These are phyloP conservation scores for Pinna nobilis DNA, from an alignment of 1,140 invertebrate species.

Conservation along the genomic window DNA sequence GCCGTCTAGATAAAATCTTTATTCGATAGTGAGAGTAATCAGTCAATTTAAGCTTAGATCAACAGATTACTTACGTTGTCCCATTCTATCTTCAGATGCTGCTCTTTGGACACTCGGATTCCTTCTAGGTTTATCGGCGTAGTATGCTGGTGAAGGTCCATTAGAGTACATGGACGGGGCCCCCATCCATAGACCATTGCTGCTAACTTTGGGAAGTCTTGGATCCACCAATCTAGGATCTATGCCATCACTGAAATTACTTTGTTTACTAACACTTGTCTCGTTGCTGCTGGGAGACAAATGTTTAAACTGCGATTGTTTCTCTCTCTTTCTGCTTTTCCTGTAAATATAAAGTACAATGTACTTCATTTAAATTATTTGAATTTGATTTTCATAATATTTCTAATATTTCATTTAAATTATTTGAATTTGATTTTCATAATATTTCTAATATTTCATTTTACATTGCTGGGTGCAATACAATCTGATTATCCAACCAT, in stretches of 20 bases:
- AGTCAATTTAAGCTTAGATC: not conserved
- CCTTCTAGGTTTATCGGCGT: slow-evolving; percentile 23
- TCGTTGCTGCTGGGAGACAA: slow-evolving; percentile 20
- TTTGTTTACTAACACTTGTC: slow-evolving; percentile 33
- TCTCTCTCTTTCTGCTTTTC: slow-evolving; percentile 20
- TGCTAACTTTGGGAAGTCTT: slow-evolving; percentile 37
- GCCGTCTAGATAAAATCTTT: no score
- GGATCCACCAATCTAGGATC: slow-evolving; percentile 29
- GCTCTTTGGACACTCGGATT: slow-evolving; percentile 19
- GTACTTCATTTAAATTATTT: not conserved
- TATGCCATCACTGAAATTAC: slow-evolving; percentile 31
- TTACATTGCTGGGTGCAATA: no score
- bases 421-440: not conserved
- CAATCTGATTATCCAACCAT: no score
- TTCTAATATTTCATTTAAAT: not conserved
- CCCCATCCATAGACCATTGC: slow-evolving; percentile 39
- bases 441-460: no score
- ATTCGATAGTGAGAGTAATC: no score
- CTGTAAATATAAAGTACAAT: slow-evolving; percentile 9
- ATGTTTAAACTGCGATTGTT: slow-evolving; percentile 25
- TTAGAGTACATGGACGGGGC: slow-evolving; percentile 30
- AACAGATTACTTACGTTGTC: slow-evolving; percentile 18
- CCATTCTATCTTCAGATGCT: slow-evolving; percentile 31
- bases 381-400: not conserved
- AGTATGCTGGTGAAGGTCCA: slow-evolving; percentile 1